Conservation (phyloP, 2,113 vertebrate genomes). For the Harpagus bidentatus region DNA sequence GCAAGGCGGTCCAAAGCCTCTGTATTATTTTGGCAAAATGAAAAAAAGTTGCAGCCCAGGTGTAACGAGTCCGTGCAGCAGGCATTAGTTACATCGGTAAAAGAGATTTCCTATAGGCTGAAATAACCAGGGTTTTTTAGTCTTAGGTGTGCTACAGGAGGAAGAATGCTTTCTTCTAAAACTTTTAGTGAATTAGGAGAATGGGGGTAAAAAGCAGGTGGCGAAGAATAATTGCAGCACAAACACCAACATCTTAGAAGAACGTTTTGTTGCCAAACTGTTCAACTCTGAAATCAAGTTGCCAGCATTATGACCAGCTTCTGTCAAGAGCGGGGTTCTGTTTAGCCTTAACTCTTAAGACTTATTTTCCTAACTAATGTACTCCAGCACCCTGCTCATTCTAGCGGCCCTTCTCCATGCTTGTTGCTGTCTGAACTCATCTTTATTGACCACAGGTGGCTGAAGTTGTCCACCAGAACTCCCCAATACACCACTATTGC, state of each 20-base stretch:
- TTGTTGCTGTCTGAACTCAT: neutral
- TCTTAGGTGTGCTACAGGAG: neutral
- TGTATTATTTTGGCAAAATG: neutral
- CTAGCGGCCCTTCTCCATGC: neutral
- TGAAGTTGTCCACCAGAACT: neutral
- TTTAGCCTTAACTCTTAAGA: neutral
- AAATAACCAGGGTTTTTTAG: neutral
- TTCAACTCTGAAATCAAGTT: neutral
- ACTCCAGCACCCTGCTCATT: neutral
- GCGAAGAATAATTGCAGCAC: neutral
- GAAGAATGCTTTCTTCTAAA: neutral
- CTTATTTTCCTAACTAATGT: neutral
- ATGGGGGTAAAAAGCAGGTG: rapidly evolving
- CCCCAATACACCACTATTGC: neutral
- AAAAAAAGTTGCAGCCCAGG: neutral
- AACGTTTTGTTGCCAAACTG: neutral
- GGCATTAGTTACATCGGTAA: neutral
- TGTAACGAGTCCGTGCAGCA: neutral
- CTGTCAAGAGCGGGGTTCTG: neutral
- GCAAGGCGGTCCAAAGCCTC: neutral
- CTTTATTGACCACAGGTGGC: rapidly evolving
- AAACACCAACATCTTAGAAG: neutral
- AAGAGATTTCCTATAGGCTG: rapidly evolving
- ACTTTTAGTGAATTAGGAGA: neutral
- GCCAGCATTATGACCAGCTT: neutral